Conservation (phyloP, 2,113 vertebrate genomes). For the Helogale parvula region DNA sequence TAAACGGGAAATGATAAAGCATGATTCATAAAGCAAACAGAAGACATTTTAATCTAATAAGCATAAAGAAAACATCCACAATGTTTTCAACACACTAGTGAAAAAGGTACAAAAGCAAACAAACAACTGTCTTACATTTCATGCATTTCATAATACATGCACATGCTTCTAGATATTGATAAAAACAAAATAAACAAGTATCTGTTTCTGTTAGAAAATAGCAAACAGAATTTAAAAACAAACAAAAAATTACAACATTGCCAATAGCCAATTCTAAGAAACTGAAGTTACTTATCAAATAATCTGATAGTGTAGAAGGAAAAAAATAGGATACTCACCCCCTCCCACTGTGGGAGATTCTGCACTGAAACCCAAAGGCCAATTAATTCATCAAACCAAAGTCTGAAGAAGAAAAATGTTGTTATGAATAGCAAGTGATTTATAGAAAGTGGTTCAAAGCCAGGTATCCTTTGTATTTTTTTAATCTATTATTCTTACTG, state of each 20-base stretch:
- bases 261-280: not conserved
- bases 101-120: not conserved
- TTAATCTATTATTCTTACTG: slow-evolving; percentile 55
- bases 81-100: not conserved
- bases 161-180: not conserved
- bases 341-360: slow-evolving; percentile 98
- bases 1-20: slow-evolving; percentile 7
- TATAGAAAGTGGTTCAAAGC: slow-evolving; percentile 57
- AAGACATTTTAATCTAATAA: slow-evolving; percentile 19
- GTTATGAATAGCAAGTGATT: slow-evolving; percentile 67
- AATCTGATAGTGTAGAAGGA: not conserved
- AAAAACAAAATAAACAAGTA: slow-evolving; percentile 38
- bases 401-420: slow-evolving; percentile 87
- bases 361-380: slow-evolving; percentile 97
- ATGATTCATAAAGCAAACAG: not conserved
- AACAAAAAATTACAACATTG: not conserved
- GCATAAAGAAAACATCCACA: not conserved
- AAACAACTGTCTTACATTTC: not conserved
- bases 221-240: not conserved
- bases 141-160: not conserved
- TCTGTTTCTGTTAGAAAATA: slow-evolving; percentile 14
- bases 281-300: not conserved
- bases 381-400: slow-evolving; percentile 98
- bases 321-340: slow-evolving; percentile 88
- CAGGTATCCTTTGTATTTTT: slow-evolving; percentile 57